Conservation (phyloP, 2,797 vertebrate species). For the Cryptoblepharus egeriae region DNA sequence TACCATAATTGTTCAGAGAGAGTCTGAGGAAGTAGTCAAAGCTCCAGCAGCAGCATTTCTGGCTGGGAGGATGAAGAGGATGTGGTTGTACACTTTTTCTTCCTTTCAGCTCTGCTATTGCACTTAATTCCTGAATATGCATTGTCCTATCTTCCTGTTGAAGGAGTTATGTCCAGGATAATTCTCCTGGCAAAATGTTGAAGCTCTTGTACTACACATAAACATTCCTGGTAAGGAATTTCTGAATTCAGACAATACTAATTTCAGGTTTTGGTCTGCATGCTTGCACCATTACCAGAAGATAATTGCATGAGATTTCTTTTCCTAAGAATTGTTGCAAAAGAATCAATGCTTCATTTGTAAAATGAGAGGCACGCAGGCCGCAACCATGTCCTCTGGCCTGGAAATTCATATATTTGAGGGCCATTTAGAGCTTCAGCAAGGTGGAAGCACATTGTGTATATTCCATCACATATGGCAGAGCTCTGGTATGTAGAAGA, state of each 20-base stretch:
- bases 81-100: neutral
- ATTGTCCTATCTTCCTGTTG: neutral
- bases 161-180: neutral
- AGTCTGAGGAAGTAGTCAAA: neutral
- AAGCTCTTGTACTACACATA: neutral
- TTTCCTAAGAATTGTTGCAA: neutral
- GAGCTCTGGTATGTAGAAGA: neutral
- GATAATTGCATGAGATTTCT: neutral
- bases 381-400: neutral
- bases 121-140: slow-evolving; percentile 4
- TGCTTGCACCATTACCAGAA: neutral
- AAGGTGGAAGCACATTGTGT: neutral
- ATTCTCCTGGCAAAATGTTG: neutral
- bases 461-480: neutral
- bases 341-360: neutral
- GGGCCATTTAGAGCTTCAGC: neutral
- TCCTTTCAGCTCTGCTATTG: neutral
- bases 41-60: neutral
- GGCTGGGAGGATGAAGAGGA: neutral
- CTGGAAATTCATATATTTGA: neutral
- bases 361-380: neutral
- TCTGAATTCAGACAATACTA: neutral
- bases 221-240: neutral
- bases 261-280: neutral
- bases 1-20: neutral